Evolutionary conservation across 2,888 invertebrate species (phyloP), one percentile per base, ranked within the genome.

Genomic region (Lasioglossum malachurum): DNA sequence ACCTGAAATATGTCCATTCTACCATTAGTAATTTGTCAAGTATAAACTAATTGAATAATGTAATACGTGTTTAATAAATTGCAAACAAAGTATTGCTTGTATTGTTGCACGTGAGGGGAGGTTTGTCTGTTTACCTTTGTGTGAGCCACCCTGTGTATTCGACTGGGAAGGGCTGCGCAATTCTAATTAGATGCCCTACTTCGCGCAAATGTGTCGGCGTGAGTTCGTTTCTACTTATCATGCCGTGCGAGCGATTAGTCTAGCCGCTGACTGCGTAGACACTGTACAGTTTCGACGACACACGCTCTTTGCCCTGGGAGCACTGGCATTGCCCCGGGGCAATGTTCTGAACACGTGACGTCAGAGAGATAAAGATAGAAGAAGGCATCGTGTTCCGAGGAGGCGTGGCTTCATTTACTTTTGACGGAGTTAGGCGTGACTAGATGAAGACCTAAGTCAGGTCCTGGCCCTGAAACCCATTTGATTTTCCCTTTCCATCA

Each of bases 151-250:
- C 10, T 10, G 53, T 53, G n/a, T 23, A 53, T 10, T 10, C n/a
- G 53, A 23, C 80, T 84, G 87, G 80, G 83, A 86, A 89, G 84
- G 86, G 72, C 84, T 77, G 85, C 88, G 88, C 87, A 83, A 89
- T 84, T 90, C 89, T 91, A 92, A 93, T 93, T 93, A 93, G 90
- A 86, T 84, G 91, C 83, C 83, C 91, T 86, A 92, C 89, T 91
- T 93, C 75, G 87, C 67, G 83, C 80, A 90, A 86, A 86, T 88
- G 88, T 88, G 87, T 86, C 86, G 77, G 72, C 84, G 83, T 89
- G 53, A 80, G 77, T 87, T 87, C 85, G 87, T 88, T 82, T 81
- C 38, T 78, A 77, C 80, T 80, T 74, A 76, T 83, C 41, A 72
- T 74, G 75, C 71, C 38, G n/a, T 49, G n/a, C 64, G 69, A 69